These are phyloP conservation scores for Coleophora deauratella DNA, from an alignment of 2,888 invertebrate species.

Conservation along the genomic window DNA sequence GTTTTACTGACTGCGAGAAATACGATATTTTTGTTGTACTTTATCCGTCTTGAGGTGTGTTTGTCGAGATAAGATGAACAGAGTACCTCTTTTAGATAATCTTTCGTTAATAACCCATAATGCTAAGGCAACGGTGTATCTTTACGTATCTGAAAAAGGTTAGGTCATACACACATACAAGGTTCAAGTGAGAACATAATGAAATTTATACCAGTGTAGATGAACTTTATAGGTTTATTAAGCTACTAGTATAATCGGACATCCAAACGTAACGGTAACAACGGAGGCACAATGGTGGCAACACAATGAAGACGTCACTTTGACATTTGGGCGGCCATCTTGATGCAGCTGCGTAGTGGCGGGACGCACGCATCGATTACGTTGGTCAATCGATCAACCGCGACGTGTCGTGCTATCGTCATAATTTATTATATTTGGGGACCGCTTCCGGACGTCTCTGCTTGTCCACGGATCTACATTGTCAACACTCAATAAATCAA, in stretches of 20 bases:
- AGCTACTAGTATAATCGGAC: slow-evolving; percentile 5
- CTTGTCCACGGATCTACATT: slow-evolving; percentile 32
- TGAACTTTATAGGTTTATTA: too few relatives aligned
- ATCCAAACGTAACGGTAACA: slow-evolving; percentile 11
- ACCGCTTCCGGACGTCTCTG: slow-evolving; percentile 45
- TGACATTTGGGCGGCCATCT: slow-evolving; percentile 35
- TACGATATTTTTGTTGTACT: too few relatives aligned
- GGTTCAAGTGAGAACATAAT: too few relatives aligned
- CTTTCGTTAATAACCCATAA: too few relatives aligned
- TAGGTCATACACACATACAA: too few relatives aligned
- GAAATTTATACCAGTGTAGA: too few relatives aligned
- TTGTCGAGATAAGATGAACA: too few relatives aligned
- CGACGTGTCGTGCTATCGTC: slow-evolving; percentile 40
- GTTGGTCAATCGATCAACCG: slow-evolving; percentile 42
- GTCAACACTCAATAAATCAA: slow-evolving; percentile 70
- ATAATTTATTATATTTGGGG: slow-evolving; percentile 62
- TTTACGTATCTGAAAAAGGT: too few relatives aligned
- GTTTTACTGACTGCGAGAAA: too few relatives aligned
- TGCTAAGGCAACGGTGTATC: too few relatives aligned
- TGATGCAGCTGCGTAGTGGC: slow-evolving; percentile 34
- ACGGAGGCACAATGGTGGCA: slow-evolving; percentile 11
- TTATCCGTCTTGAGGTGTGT: too few relatives aligned
- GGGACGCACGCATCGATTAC: slow-evolving; percentile 32
- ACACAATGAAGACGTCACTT: slow-evolving; percentile 21
- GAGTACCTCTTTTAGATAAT: too few relatives aligned